These are phyloP conservation scores for Caloenas nicobarica DNA, from an alignment of 2,113 vertebrate species.

Conservation along the genomic window DNA sequence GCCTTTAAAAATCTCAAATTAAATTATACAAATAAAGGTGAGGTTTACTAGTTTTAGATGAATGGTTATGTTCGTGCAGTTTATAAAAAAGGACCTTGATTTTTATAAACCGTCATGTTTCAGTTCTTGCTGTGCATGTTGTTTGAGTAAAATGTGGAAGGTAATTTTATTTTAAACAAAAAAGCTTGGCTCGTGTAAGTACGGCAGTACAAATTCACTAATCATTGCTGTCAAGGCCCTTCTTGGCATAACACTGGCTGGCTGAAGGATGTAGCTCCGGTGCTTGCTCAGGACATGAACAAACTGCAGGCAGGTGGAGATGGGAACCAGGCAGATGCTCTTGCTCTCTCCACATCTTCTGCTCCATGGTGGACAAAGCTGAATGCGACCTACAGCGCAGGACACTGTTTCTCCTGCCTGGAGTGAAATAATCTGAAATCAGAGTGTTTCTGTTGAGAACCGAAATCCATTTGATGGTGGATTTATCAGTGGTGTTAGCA, in stretches of 20 bases:
- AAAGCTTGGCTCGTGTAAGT: background rate
- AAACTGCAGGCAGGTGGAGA: accelerated
- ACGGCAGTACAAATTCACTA: background rate
- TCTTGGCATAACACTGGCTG: accelerated
- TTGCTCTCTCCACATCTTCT: background rate
- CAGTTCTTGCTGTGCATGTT: background rate
- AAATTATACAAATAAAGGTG: background rate
- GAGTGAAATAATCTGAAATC: background rate
- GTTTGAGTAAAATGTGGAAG: background rate
- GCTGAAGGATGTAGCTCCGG: background rate
- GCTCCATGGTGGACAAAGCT: accelerated
- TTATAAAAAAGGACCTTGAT: background rate
- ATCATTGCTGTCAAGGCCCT: background rate
- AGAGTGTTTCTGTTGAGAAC: background rate
- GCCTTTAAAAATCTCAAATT: background rate
- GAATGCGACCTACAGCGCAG: accelerated
- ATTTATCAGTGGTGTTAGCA: background rate
- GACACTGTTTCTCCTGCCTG: background rate
- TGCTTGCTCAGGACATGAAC: background rate
- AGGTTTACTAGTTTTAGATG: background rate
- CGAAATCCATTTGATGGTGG: background rate
- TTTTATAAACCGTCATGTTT: background rate
- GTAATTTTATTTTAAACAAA: background rate
- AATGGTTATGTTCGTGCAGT: background rate
- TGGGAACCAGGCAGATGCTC: accelerated